Conservation (phyloP, 2,113 vertebrate genomes). For the sheep (Ovis aries) region ARS-UI_Ramb_v3.0 NC_056055.1:89480001-89480500, state of each 20-base stretch:
- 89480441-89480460: not conserved
- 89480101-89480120: not conserved
- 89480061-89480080: not conserved
- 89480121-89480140: not conserved
- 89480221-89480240: not conserved
- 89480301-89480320: not conserved
- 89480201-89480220: not conserved
- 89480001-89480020: accelerated
- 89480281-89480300: not conserved
- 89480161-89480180: not conserved
- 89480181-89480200: not conserved
- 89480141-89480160: not conserved
- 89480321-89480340: not conserved
- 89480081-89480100: not conserved
- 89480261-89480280: not conserved
- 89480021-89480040: not conserved
- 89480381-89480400: not conserved
- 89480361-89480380: not conserved
- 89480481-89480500: not conserved
- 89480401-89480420: not conserved
- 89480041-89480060: not conserved
- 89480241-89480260: conserved; percentile 2
- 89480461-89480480: not conserved
- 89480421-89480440: not conserved
- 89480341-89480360: not conserved